Conservation (phyloP, 2,888 invertebrate genomes). For the Philaethria dido region DNA sequence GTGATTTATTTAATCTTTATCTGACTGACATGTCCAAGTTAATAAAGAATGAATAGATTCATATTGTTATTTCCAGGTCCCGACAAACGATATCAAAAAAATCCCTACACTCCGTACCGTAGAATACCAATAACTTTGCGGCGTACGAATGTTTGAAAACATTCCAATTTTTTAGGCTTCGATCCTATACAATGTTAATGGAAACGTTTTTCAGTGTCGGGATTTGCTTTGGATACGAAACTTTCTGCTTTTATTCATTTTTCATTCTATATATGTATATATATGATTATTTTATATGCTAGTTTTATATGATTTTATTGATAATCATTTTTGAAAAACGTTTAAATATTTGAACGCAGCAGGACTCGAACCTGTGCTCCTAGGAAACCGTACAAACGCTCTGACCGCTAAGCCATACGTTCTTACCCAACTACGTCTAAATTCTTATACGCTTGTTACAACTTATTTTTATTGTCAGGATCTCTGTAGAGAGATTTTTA, state of each 20-base stretch:
- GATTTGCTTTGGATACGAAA: constrained; percentile 18
- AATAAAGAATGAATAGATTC: neutral
- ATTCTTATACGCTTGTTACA: no score
- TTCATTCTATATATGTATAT: neutral
- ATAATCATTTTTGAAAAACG: no score
- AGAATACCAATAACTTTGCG: constrained; percentile 27
- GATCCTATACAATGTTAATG: constrained; percentile 20
- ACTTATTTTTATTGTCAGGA: no score
- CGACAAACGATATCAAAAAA: constrained; percentile 24
- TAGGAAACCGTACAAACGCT: no score
- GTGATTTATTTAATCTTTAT: neutral
- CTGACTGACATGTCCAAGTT: neutral
- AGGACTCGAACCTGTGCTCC: no score
- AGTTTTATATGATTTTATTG: no score
- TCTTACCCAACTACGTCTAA: no score
- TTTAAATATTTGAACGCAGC: no score
- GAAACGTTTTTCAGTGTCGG: constrained; percentile 24
- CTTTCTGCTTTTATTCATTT: constrained; percentile 3
- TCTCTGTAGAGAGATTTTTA: no score
- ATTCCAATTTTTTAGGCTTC: constrained; percentile 27
- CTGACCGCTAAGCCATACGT: no score
- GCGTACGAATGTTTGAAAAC: constrained; percentile 27
- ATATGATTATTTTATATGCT: no score
- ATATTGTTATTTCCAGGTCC: constrained; percentile 9
- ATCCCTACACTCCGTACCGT: neutral